These are phyloP conservation scores for Eurois occulta DNA, from an alignment of 2,888 invertebrate genomes.

Conservation along the genomic window DNA sequence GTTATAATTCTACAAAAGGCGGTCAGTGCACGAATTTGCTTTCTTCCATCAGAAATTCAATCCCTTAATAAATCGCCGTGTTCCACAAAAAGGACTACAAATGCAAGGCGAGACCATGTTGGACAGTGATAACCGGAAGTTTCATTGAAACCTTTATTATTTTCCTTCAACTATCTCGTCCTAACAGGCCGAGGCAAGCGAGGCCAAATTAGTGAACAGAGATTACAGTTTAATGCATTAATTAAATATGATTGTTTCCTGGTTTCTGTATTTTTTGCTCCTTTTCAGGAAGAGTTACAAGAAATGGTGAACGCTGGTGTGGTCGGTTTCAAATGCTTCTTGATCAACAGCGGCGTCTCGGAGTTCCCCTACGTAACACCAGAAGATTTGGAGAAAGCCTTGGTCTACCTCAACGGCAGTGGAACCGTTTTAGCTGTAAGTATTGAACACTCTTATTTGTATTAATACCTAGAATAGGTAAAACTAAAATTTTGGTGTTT, in stretches of 20 bases:
- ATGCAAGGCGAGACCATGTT: not conserved
- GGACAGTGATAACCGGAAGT: not conserved
- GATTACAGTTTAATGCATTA: not conserved
- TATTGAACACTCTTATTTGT: conserved; percentile 49
- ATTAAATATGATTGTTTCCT: conserved; percentile 16
- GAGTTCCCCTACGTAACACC: conserved; percentile 92
- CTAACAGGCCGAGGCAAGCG: not conserved
- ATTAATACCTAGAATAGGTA: not conserved
- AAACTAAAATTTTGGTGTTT: not conserved
- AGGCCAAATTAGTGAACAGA: conserved; percentile 17
- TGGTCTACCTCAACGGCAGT: conserved; percentile 90
- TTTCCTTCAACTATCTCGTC: conserved; percentile 38
- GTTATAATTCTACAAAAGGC: not conserved
- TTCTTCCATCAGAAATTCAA: not conserved
- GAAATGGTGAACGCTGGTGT: conserved; percentile 91
- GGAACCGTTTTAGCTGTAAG: conserved; percentile 92
- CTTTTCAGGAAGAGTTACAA: conserved; percentile 87
- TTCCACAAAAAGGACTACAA: not conserved
- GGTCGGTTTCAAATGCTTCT: conserved; percentile 93
- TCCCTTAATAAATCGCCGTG: not conserved
- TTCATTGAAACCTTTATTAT: conserved; percentile 17
- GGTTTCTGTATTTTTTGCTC: not conserved
- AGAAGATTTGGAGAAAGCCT: conserved; percentile 89
- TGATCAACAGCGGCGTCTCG: conserved; percentile 91
- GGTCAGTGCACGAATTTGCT: not conserved